These are phyloP conservation scores for Sinocyclocheilus maitianheensis DNA, from an alignment of 2,113 vertebrate species.

Conservation along the genomic window DNA sequence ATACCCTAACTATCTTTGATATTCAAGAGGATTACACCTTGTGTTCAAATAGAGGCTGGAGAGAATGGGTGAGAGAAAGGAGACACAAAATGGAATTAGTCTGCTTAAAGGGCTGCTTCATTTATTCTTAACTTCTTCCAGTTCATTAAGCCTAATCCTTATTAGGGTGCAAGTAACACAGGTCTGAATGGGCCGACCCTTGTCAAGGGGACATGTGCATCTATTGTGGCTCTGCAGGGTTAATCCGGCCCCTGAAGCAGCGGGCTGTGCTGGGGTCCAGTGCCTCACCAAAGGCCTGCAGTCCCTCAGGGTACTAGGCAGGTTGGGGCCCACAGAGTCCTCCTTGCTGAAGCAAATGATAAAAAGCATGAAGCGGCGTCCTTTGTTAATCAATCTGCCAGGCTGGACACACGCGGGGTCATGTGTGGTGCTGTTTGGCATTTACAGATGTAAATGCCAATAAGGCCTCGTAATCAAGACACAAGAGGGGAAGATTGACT, in stretches of 20 bases:
- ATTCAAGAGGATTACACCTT: constrained; percentile 99
- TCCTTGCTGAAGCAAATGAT: constrained; percentile 50
- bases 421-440: constrained; percentile 67
- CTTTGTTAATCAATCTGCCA: constrained; percentile 76
- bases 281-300: constrained; percentile 57
- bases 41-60: constrained; percentile 74
- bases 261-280: constrained; percentile 44
- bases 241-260: constrained; percentile 83
- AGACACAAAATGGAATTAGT: constrained; percentile 88
- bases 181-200: constrained; percentile 82
- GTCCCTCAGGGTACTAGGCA: constrained; percentile 60
- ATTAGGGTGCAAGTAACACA: constrained; percentile 84
- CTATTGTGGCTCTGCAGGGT: constrained; percentile 84
- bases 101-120: constrained; percentile 85
- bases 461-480: constrained; percentile 77
- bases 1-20: constrained; percentile 96
- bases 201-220: constrained; percentile 85
- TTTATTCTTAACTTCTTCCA: constrained; percentile 99
- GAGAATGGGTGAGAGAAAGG: constrained; percentile 76
- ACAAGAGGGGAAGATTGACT: constrained; percentile 76
- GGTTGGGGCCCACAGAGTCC: constrained; percentile 51
- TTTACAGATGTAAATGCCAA: constrained; percentile 74
- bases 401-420: constrained; percentile 59
- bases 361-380: constrained; percentile 71
- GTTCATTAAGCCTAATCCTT: constrained; percentile 98